These are phyloP conservation scores for Holothuria scabra DNA, from an alignment of 53 echinoderm and acorn worm genomes.

Conservation along the genomic window DNA sequence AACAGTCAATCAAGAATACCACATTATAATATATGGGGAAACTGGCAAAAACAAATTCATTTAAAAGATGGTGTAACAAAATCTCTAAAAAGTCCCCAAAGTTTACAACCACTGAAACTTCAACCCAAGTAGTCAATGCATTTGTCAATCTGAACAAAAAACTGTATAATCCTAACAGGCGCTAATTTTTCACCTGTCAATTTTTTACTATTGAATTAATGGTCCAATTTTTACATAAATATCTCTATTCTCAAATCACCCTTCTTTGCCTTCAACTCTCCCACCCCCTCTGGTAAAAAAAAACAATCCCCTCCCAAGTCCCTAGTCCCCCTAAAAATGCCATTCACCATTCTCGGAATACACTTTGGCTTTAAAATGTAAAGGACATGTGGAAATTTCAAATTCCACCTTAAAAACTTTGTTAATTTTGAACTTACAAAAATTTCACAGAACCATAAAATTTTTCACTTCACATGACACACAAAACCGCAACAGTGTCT, in stretches of 20 bases:
- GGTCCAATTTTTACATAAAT: neutral
- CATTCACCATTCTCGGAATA: neutral
- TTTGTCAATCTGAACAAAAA: too few relatives aligned
- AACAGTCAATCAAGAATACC: too few relatives aligned
- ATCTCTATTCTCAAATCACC: neutral
- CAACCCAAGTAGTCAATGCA: too few relatives aligned
- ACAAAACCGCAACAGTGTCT: neutral
- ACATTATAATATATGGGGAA: too few relatives aligned
- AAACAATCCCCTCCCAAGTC: neutral
- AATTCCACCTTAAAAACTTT: constrained; percentile 18
- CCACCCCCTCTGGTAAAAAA: neutral
- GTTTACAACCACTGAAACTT: too few relatives aligned
- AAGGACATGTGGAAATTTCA: neutral
- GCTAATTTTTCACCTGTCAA: too few relatives aligned
- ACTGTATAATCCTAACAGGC: too few relatives aligned
- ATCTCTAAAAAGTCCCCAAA: too few relatives aligned
- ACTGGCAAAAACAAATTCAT: too few relatives aligned
- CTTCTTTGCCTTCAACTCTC: neutral
- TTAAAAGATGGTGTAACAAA: too few relatives aligned
- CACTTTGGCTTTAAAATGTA: constrained; percentile 24
- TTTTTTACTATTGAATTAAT: too few relatives aligned
- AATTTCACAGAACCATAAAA: constrained; percentile 8
- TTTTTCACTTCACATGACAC: neutral
- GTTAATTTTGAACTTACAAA: constrained; percentile 21
- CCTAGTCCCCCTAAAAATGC: neutral